These are phyloP conservation scores for Leptopilina boulardi DNA, from an alignment of 1,140 invertebrate species.

Conservation along the genomic window DNA sequence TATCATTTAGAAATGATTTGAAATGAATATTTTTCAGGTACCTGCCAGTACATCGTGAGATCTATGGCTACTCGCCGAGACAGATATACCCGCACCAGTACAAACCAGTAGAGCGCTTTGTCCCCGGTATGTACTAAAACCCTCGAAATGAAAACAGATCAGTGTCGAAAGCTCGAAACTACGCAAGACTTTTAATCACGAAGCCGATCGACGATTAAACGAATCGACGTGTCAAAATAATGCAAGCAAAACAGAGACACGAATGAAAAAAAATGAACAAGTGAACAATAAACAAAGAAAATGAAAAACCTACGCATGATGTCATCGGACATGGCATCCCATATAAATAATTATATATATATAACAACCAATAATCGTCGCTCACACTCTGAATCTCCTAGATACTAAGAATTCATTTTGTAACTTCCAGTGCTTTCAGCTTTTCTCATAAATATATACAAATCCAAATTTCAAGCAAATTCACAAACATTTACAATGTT, in stretches of 20 bases:
- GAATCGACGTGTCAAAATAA: constrained; percentile 23
- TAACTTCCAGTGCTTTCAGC: constrained; percentile 9
- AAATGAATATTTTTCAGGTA: constrained; percentile 74
- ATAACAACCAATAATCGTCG: constrained; percentile 26
- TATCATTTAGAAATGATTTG: background rate
- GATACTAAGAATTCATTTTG: constrained; percentile 31
- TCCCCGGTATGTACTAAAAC: constrained; percentile 87
- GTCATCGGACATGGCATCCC: constrained; percentile 18
- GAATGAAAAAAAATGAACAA: background rate
- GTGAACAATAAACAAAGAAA: constrained; percentile 15
- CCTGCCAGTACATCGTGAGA: constrained; percentile 90
- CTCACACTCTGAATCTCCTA: constrained; percentile 18
- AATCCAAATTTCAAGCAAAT: background rate
- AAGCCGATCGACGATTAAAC: constrained; percentile 44
- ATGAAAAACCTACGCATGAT: constrained; percentile 1
- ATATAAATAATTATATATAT: background rate
- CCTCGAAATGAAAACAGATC: constrained; percentile 63
- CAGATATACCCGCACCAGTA: constrained; percentile 91
- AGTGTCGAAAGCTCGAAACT: constrained; percentile 52
- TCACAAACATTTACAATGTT: background rate
- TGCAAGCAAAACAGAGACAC: constrained; percentile 22
- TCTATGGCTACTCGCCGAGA: constrained; percentile 90
- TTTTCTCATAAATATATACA: background rate
- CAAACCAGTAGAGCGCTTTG: constrained; percentile 85
- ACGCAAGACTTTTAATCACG: constrained; percentile 52